Evolutionary conservation across 2,797 vertebrate genomes (phyloP), one percentile per base, ranked within the genome.

Genomic region (Coregonus sp.): DNA sequence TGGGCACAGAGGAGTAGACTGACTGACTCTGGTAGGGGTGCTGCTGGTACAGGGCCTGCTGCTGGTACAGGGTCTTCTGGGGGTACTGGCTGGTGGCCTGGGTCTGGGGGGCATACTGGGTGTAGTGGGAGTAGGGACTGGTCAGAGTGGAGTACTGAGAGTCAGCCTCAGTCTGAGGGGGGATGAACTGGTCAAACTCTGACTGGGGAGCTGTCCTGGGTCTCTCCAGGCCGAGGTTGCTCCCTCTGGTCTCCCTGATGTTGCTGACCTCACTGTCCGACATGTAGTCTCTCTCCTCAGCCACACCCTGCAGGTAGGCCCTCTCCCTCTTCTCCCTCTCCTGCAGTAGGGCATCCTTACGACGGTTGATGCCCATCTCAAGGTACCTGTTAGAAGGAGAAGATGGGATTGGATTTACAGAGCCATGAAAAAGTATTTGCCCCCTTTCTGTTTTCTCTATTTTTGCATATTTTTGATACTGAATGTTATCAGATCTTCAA

Each of bases 241-340:
- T 97, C 85, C 95, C 94, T 78, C 96, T 95, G 66, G 94, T 89
- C 75, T 98, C 97, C 78, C 98, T 95, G 85, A 96, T 94, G 89
- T 95, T 98, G 91, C 95, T 97, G 87, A 99, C 96, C 91, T 99
- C 98, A 86, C 98, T 99, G 86, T 99, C 98, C 77, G 98, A 99
- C 98, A 99, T 99, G 83, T 99, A 99, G 91, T 99, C 98, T 37
- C 98, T 95, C 85, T 99, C 98, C 86, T 99, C 98, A 4, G 98
- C 98, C 84, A 99, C 98, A 50, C 98, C 98, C 87, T 99, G 98
- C 66, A 99, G 95, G 91, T 99, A 99, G 35, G 97, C 98, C 78
- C 98, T 92, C 80, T 99, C 98, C 84, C 98, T 93, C 86, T 99
- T 99, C 90, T 99, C 98, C 85, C 98, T 95, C 87, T 99, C 98